These are phyloP conservation scores for Pteruthius melanotis DNA, from an alignment of 2,113 vertebrate genomes.

Conservation along the genomic window DNA sequence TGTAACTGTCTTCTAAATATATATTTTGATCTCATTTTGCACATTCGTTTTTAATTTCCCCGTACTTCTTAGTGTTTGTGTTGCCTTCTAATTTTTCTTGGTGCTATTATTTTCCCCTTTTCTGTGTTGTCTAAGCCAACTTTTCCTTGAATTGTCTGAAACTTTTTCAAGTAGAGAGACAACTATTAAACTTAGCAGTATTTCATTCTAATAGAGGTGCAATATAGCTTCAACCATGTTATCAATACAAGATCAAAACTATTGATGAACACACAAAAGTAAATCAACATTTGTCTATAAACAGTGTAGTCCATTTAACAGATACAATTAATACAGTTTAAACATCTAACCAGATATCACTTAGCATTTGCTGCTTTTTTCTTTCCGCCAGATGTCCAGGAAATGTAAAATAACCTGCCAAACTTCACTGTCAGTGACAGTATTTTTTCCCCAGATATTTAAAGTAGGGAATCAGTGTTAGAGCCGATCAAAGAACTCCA, in stretches of 20 bases:
- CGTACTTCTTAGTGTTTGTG: neutral
- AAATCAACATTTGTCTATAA: slow-evolving; percentile 54
- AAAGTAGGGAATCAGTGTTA: neutral
- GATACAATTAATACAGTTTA: slow-evolving; percentile 38
- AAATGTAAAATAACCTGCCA: neutral
- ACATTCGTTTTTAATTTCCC: neutral
- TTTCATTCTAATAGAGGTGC: slow-evolving; percentile 56
- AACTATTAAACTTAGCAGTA: neutral
- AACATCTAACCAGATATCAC: neutral
- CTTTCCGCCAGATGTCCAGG: neutral
- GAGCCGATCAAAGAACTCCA: neutral
- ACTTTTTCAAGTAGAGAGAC: neutral
- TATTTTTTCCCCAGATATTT: neutral
- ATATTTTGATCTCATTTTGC: neutral
- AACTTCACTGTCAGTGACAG: neutral
- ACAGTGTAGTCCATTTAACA: slow-evolving; percentile 24
- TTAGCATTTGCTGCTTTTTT: neutral
- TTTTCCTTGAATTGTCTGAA: neutral
- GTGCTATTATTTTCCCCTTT: neutral
- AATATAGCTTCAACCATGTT: neutral
- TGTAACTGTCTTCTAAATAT: neutral
- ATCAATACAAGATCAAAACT: slow-evolving; percentile 68
- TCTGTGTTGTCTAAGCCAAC: neutral
- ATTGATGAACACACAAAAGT: slow-evolving; percentile 64
- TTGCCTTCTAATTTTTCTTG: neutral